These are phyloP conservation scores for Schizopygopsis pylzovi DNA, from an alignment of 2,797 vertebrate species.

Conservation along the genomic window DNA sequence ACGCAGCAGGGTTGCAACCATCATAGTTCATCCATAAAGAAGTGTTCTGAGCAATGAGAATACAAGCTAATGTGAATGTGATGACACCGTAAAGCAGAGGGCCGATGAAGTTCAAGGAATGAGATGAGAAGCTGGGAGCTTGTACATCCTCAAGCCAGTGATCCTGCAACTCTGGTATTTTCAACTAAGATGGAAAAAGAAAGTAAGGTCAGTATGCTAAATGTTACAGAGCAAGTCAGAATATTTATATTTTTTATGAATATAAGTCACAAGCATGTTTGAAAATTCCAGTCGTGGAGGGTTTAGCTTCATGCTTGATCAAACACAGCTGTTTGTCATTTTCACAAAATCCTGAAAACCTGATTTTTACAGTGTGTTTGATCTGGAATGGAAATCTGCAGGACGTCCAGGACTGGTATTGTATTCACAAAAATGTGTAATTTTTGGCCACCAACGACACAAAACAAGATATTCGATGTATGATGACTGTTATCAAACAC, in stretches of 20 bases:
- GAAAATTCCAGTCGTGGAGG: neutral
- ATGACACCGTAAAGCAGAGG: slow-evolving; percentile 41
- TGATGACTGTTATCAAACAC: neutral
- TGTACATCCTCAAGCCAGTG: slow-evolving; percentile 49
- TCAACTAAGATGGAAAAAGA: slow-evolving; percentile 5
- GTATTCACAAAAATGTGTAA: neutral
- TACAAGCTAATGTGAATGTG: slow-evolving; percentile 26
- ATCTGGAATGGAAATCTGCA: neutral
- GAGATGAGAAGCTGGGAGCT: slow-evolving; percentile 56
- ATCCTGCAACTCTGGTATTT: slow-evolving; percentile 10
- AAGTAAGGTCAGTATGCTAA: neutral
- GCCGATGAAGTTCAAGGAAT: slow-evolving; percentile 57
- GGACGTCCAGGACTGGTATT: neutral
- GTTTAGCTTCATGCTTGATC: neutral
- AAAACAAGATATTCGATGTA: neutral
- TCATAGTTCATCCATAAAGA: slow-evolving; percentile 21
- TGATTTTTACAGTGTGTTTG: neutral
- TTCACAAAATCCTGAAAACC: neutral
- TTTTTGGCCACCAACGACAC: neutral
- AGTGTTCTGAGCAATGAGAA: slow-evolving; percentile 13
- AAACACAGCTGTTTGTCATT: neutral
- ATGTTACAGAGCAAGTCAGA: neutral
- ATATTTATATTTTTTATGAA: neutral
- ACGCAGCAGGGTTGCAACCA: slow-evolving; percentile 9
- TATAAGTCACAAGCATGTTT: neutral